Conservation (phyloP, 2,888 invertebrate genomes). For the Eristalinus aeneus region DNA sequence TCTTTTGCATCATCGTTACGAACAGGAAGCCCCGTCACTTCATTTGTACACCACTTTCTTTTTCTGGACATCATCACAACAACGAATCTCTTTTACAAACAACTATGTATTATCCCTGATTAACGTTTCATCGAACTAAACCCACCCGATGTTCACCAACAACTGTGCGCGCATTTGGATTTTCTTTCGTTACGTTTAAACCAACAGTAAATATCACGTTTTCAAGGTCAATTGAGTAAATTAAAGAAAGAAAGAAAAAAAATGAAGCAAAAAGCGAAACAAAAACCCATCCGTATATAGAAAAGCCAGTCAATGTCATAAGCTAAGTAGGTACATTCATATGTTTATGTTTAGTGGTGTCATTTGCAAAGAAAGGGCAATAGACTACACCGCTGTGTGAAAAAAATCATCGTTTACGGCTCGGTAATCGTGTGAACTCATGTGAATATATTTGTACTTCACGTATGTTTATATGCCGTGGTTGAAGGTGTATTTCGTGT, state of each 20-base stretch:
- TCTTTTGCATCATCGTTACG: slow-evolving; percentile 23
- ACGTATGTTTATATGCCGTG: background rate
- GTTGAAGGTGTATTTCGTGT: background rate
- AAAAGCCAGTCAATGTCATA: slow-evolving; percentile 64
- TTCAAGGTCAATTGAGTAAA: slow-evolving; percentile 60
- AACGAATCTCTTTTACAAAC: background rate
- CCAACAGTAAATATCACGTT: slow-evolving; percentile 62
- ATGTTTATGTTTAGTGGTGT: slow-evolving; percentile 19
- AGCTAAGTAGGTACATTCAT: slow-evolving; percentile 51
- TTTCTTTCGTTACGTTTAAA: slow-evolving; percentile 54
- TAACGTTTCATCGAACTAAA: slow-evolving; percentile 45
- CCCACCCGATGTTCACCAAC: slow-evolving; percentile 47
- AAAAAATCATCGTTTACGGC: slow-evolving; percentile 37
- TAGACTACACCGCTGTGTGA: slow-evolving; percentile 47
- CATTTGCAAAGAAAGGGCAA: slow-evolving; percentile 65
- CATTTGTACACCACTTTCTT: slow-evolving; percentile 59
- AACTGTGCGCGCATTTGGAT: slow-evolving; percentile 43
- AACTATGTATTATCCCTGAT: background rate
- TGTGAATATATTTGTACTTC: background rate
- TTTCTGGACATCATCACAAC: slow-evolving; percentile 50
- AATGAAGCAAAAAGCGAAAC: slow-evolving; percentile 14
- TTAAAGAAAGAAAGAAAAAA: slow-evolving; percentile 24
- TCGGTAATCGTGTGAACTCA: background rate
- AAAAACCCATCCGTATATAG: slow-evolving; percentile 8
- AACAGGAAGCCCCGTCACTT: slow-evolving; percentile 43